phyloP scores from a whole-genome alignment of 2,113 vertebrate species.

The Entelurus aequoreus region DNA sequence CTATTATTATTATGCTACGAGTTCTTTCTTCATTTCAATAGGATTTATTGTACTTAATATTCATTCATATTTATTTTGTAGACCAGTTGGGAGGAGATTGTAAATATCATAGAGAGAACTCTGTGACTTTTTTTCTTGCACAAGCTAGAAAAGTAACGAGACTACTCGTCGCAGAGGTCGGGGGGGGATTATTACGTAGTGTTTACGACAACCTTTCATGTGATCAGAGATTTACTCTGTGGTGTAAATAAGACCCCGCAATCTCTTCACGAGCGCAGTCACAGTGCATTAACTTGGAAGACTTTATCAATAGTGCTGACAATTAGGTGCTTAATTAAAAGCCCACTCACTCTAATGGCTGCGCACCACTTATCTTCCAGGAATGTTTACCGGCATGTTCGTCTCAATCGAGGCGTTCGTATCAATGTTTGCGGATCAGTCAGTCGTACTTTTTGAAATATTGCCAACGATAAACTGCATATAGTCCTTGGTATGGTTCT shows the following conservation, averaged over 20 bases:
- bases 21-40: no score
- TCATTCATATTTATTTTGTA: no score
- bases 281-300: conserved; percentile 56
- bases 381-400: conserved; percentile 35
- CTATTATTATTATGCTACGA: no score
- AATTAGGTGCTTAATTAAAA: conserved; percentile 66
- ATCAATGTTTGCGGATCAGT: conserved; percentile 37
- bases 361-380: conserved; percentile 24
- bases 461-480: neutral
- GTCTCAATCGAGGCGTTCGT: conserved; percentile 30
- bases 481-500: neutral
- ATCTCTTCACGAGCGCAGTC: conserved; percentile 41
- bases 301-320: conserved; percentile 56
- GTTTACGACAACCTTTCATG: conserved; percentile 58
- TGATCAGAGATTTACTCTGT: conserved; percentile 64
- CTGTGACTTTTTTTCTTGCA: no score
- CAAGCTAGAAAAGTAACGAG: conserved; percentile 1
- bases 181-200: conserved; percentile 51
- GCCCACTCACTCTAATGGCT: conserved; percentile 34
- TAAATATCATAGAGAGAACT: no score
- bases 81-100: no score
- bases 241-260: conserved; percentile 59
- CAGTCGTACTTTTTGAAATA: conserved; percentile 29
- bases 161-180: conserved; percentile 22
- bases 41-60: no score